phyloP scores from a whole-genome alignment of 2,113 vertebrate genomes.

The Saccopteryx bilineata region DNA sequence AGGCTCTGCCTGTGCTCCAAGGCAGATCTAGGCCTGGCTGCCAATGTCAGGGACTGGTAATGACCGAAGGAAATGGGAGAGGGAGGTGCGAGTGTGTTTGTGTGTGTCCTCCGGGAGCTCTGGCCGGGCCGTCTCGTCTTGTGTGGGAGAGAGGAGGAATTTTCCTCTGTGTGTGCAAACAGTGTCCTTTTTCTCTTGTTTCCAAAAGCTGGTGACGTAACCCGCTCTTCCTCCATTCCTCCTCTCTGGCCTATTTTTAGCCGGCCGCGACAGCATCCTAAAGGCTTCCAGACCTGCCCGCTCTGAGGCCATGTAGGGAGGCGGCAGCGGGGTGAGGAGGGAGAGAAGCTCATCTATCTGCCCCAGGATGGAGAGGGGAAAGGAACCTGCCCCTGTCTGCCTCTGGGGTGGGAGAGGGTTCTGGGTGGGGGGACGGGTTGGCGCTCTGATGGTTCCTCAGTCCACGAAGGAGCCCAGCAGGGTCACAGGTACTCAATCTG shows the following conservation, averaged over 20 bases:
- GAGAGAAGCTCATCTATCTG: constrained; percentile 29
- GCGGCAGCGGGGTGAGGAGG: neutral
- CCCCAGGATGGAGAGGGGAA: neutral
- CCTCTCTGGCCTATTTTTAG: constrained; percentile 83
- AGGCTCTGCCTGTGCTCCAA: neutral
- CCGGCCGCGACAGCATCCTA: constrained; percentile 53
- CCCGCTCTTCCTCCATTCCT: constrained; percentile 55
- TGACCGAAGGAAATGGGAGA: neutral
- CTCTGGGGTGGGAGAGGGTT: neutral
- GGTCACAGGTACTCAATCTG: neutral
- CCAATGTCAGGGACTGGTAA: fast-evolving
- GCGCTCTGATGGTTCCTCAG: neutral
- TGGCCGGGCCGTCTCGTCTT: neutral
- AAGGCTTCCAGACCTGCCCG: constrained; percentile 66
- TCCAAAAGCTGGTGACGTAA: constrained; percentile 81
- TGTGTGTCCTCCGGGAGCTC: constrained; percentile 11
- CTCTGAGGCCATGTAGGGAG: constrained; percentile 65
- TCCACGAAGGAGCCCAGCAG: neutral
- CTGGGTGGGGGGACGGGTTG: fast-evolving
- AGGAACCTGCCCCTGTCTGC: neutral
- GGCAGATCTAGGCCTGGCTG: neutral
- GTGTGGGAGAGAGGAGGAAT: constrained; percentile 69
- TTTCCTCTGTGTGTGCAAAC: constrained; percentile 83
- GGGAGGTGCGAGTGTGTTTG: neutral
- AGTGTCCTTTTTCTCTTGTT: constrained; percentile 81